Evolutionary conservation across 2,797 vertebrate species (phyloP), one percentile per base, ranked within the genome.

Genomic region (Hypotaenidia okinawae): DNA sequence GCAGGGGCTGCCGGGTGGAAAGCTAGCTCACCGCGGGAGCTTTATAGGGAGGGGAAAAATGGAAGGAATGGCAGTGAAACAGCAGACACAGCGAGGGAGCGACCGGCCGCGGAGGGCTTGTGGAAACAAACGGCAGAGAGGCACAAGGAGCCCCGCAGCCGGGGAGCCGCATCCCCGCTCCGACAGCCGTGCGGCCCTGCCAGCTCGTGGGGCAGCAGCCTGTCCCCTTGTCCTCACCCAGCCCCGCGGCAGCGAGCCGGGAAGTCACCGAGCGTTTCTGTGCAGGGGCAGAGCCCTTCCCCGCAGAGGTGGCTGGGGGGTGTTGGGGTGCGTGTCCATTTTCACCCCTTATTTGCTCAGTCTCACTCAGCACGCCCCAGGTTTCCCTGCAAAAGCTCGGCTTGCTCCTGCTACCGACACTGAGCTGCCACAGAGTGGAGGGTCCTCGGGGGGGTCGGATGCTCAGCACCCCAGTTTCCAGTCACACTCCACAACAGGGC

Each of bases 71-170:
- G 75, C 54, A 77, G 79, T 87, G 16, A 76, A 93, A 94, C 35
- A 94, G 91, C 82, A 91, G 91, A 47, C 69, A 62, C 55, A 88
- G 76, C 54, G 51, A 84, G 43, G 69, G 58, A 84, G 22, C 0
- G 0, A 76, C 51, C 4, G 6, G 52, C 84, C 43, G 33, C 43
- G 47, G 78, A 87, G 58, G n/a, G 62, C 51, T 90, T 62, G 51
- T 86, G 91, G 81, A 94, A 95, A 90, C 58, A 91, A 94, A 86
- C 76, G 81, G 45, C 32, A 21, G 21, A 43, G 37, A 74, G 84
- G 16, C 16, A 3, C 33, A 47, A 41, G 3, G 58, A 91, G 62
- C 51, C 22, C 49, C 33, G 41, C 45, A 32, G 61, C 51, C 3
- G 4, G 39, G 35, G 49, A 81, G 25, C 58, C 77, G 73, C 55